phyloP scores from a whole-genome alignment of 2,797 vertebrate species.

The Enteromius fasciolatus region DNA sequence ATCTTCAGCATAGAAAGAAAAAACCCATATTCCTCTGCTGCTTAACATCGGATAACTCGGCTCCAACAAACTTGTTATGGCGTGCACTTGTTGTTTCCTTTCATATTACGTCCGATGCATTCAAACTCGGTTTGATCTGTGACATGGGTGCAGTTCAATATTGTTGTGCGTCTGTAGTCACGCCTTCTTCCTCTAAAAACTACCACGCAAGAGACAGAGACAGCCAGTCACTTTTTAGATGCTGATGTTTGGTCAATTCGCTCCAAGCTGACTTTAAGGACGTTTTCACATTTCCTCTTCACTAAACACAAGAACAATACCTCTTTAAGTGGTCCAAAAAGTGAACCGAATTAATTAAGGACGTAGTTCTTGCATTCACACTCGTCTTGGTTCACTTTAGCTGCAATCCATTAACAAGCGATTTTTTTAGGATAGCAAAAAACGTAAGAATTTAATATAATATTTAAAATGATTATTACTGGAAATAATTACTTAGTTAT shows the following conservation, averaged over 20 bases:
- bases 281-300: constrained; percentile 5
- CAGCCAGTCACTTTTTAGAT: constrained; percentile 20
- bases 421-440: too few relatives aligned
- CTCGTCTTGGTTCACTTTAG: not conserved
- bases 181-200: constrained; percentile 58
- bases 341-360: not conserved
- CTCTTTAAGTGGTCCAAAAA: not conserved
- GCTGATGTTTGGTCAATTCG: constrained; percentile 1
- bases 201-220: constrained; percentile 26
- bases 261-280: not conserved
- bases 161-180: constrained; percentile 39
- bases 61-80: constrained; percentile 19
- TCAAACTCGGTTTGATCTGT: not conserved
- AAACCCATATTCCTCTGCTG: constrained; percentile 7
- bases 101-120: constrained; percentile 65
- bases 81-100: constrained; percentile 61
- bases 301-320: not conserved
- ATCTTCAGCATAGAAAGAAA: constrained; percentile 22
- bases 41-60: constrained; percentile 17
- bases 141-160: constrained; percentile 48
- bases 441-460: not conserved
- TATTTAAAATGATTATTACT: not conserved
- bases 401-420: not conserved
- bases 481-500: not conserved
- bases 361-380: not conserved